These are phyloP conservation scores for Pterocles burchelli DNA, from an alignment of 2,113 vertebrate genomes.

Conservation along the genomic window DNA sequence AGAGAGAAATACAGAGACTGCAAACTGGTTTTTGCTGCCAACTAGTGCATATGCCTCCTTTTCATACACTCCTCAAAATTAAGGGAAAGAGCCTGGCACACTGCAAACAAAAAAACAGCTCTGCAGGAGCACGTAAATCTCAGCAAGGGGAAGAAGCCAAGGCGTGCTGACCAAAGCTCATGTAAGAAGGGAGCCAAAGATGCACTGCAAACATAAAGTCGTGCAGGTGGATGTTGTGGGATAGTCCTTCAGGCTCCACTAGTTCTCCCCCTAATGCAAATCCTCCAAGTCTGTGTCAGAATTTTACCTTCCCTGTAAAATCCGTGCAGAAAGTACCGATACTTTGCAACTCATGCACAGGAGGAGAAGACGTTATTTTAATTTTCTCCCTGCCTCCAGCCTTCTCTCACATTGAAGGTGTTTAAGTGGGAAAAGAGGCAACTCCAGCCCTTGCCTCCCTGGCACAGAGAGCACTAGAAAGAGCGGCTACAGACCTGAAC, in stretches of 20 bases:
- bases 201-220: background rate
- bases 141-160: background rate
- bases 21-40: background rate
- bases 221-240: background rate
- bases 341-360: background rate
- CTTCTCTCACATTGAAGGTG: background rate
- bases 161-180: background rate
- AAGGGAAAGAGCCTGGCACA: background rate
- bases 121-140: background rate
- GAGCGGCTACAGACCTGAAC: background rate
- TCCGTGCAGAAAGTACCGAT: background rate
- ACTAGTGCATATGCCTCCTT: background rate
- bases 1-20: background rate
- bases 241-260: background rate
- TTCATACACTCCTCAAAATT: background rate
- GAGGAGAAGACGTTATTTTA: background rate
- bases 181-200: background rate
- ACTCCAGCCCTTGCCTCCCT: background rate
- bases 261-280: background rate
- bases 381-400: background rate
- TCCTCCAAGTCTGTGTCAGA: background rate
- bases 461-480: background rate
- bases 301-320: background rate
- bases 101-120: background rate
- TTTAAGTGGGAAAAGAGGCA: background rate